These are phyloP conservation scores for Aproaerema taeniolella DNA, from an alignment of 2,888 invertebrate species.

Conservation along the genomic window DNA sequence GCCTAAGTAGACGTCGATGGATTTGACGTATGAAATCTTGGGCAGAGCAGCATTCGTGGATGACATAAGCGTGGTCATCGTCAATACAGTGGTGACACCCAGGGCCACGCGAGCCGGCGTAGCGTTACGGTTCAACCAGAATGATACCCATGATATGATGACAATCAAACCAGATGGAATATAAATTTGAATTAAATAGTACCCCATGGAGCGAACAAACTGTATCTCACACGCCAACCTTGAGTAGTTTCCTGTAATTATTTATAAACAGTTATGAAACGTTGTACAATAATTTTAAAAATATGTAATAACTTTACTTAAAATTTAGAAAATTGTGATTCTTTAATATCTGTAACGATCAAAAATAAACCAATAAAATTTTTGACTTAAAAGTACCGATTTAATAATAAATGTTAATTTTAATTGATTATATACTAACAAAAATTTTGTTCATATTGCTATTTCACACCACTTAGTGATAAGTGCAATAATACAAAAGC, in stretches of 20 bases:
- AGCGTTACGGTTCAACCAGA: slow-evolving; percentile 97
- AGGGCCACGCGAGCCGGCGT: slow-evolving; percentile 95
- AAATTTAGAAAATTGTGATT: too few relatives aligned
- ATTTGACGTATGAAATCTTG: slow-evolving; percentile 98
- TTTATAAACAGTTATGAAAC: too few relatives aligned
- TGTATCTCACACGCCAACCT: slow-evolving; percentile 97
- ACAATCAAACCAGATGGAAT: slow-evolving; percentile 98
- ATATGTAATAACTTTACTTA: too few relatives aligned
- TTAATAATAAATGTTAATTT: not conserved
- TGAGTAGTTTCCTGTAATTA: slow-evolving; percentile 93
- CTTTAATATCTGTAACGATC: too few relatives aligned
- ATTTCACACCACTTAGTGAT: slow-evolving; percentile 65
- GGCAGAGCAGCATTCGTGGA: slow-evolving; percentile 97
- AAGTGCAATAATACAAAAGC: slow-evolving; percentile 73
- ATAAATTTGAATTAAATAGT: slow-evolving; percentile 99
- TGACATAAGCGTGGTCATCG: slow-evolving; percentile 98
- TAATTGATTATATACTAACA: too few relatives aligned
- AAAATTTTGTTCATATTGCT: slow-evolving; percentile 16
- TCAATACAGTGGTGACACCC: slow-evolving; percentile 96
- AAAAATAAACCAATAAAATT: not conserved
- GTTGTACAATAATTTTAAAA: too few relatives aligned
- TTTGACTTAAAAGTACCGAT: not conserved
- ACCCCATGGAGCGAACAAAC: slow-evolving; percentile 98
- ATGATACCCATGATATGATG: slow-evolving; percentile 98
- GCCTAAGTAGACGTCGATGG: slow-evolving; percentile 97